Percentiles rank a stretch among this genome's conserved stretches.
These are phyloP conservation scores for Xenopus borealis DNA, from an alignment of 2,113 vertebrate genomes.

Conservation along the genomic window DNA sequence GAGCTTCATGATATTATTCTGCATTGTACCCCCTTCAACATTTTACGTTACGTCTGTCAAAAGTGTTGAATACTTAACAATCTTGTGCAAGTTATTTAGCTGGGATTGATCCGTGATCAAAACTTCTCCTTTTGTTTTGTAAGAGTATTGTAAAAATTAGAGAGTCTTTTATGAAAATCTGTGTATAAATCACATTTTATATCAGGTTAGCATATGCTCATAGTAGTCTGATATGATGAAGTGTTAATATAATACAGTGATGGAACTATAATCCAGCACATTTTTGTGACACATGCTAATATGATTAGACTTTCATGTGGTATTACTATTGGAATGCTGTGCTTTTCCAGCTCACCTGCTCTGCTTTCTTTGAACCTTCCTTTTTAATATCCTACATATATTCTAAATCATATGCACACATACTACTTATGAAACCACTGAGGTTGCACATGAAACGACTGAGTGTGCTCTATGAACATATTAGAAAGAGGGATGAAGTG, in stretches of 20 bases:
- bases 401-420: slow-evolving; percentile 45
- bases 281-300: slow-evolving; percentile 63
- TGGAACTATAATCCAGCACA: slow-evolving; percentile 62
- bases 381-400: slow-evolving; percentile 58
- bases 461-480: slow-evolving; percentile 4
- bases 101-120: not conserved
- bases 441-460: slow-evolving; percentile 10
- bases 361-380: slow-evolving; percentile 57
- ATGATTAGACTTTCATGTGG: slow-evolving; percentile 60
- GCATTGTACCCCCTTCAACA: no score
- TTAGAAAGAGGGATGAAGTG: slow-evolving; percentile 1
- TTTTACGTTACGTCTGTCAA: no score
- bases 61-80: no score
- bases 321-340: slow-evolving; percentile 56
- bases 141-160: slow-evolving; percentile 6
- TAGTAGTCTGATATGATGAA: slow-evolving; percentile 61
- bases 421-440: slow-evolving; percentile 34
- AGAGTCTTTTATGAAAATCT: slow-evolving; percentile 13
- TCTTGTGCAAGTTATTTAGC: no score
- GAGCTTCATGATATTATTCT: no score
- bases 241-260: slow-evolving; percentile 63
- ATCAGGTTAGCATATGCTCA: slow-evolving; percentile 61
- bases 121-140: slow-evolving; percentile 6
- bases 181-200: slow-evolving; percentile 47
- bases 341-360: slow-evolving; percentile 47